These are phyloP conservation scores for Liposcelis brunnea DNA, from an alignment of 2,888 invertebrate species.

Conservation along the genomic window DNA sequence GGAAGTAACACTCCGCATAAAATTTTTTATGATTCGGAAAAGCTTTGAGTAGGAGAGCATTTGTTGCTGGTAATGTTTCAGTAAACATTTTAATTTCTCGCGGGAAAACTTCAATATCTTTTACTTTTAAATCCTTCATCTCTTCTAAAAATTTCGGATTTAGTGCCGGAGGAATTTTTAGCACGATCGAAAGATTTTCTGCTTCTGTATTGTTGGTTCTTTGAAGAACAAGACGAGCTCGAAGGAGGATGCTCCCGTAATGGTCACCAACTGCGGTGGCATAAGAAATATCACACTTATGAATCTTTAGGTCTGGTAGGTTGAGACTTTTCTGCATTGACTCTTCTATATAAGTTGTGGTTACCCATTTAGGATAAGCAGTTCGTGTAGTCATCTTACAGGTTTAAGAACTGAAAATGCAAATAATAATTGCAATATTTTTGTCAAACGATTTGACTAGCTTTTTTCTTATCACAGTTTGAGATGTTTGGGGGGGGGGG, in stretches of 20 bases:
- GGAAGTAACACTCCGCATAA: background rate
- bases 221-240: background rate
- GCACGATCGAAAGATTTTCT: no score
- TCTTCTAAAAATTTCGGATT: no score
- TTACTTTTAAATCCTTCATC: no score
- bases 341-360: background rate
- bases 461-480: no score
- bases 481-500: no score
- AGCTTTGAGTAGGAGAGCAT: background rate
- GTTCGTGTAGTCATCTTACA: no score
- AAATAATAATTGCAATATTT: no score
- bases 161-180: no score
- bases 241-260: background rate
- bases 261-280: constrained; percentile 5
- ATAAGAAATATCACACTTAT: background rate
- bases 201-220: no score
- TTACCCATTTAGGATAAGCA: background rate
- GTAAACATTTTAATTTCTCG: constrained; percentile 2
- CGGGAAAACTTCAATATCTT: background rate
- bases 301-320: background rate
- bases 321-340: background rate
- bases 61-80: background rate
- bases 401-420: no score
- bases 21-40: background rate
- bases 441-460: no score